Evolutionary conservation across 2,888 invertebrate species (phyloP), one percentile per base, ranked within the genome.

Genomic region (Agriotes lineatus): DNA sequence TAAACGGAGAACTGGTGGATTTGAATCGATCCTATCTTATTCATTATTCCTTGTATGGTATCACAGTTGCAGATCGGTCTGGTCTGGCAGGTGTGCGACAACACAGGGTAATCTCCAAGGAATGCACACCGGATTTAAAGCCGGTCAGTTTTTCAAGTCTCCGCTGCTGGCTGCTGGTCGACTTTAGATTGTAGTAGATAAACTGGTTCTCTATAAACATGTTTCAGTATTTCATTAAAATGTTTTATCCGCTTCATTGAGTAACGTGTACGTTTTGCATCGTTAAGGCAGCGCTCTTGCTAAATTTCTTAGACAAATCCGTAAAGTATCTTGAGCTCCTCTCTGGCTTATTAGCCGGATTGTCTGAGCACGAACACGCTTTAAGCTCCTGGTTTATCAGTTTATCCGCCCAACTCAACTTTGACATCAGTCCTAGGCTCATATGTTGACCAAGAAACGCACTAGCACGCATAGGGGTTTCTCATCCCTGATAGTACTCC

Each of bases 91-190:
- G 70, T 70, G 70, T 67, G 56, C 70, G 48, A 39, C 57, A 56
- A 56, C 52, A 42, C 50, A 33, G 18, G 64, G 66, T 66, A 70
- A 67, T 70, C 66, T 70, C 61, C 66, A 57, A 70, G 57, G 70
- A 70, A 70, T 70, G 70, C 33, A 56, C 70, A 67, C 66, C 66
- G 70, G 66, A 70, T 70, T 66, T 70, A 70, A 66, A 70, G 62
- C 70, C 58, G 70, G 66, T 65, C 70, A 70, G 62, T 67, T 70
- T 70, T 70, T 70, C 64, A 60, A 37, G 56, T 56, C 39, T 18
- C 59, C 37, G n/a, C n/a, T n/a, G n/a, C n/a, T n/a, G 18, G 57
- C 58, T 63, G 25, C 37, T 30, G 50, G 33, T 65, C 30, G 25
- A 58, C 48, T 58, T 59, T 42, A 65, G 56, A 65, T 56, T 42